Conservation (phyloP, 2,797 vertebrate species). For the Neostethus bicornis region DNA sequence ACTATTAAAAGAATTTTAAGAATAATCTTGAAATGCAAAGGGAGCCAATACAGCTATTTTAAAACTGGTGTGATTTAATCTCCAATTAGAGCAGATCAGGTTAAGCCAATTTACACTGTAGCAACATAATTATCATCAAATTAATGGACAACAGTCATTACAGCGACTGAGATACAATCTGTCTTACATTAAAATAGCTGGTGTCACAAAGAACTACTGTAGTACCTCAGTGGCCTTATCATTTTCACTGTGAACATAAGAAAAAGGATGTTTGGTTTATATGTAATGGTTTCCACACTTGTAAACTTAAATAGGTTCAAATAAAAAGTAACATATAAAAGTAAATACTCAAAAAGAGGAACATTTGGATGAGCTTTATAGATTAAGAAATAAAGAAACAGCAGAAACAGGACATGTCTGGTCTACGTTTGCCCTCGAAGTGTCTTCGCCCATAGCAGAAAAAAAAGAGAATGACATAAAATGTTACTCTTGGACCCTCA, state of each 20-base stretch:
- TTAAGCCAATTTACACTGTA: slow-evolving; percentile 40
- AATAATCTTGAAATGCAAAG: slow-evolving; percentile 47
- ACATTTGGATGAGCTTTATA: background rate
- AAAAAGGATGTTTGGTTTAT: too few relatives aligned
- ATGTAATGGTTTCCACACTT: too few relatives aligned
- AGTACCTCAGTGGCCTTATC: background rate
- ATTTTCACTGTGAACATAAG: too few relatives aligned
- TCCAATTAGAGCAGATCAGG: slow-evolving; percentile 25
- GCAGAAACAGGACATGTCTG: too few relatives aligned
- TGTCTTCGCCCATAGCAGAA: slow-evolving; percentile 7
- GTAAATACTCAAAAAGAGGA: background rate
- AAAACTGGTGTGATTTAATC: too few relatives aligned
- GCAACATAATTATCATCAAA: slow-evolving; percentile 40
- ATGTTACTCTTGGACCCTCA: slow-evolving; percentile 9
- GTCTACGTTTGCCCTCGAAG: background rate
- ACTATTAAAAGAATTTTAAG: too few relatives aligned
- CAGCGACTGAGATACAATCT: slow-evolving; percentile 26
- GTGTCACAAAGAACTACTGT: background rate
- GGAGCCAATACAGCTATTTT: too few relatives aligned
- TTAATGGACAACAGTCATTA: slow-evolving; percentile 41
- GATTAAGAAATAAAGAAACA: background rate
- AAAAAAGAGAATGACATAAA: slow-evolving; percentile 9
- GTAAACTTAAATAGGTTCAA: too few relatives aligned
- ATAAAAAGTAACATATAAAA: background rate
- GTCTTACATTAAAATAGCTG: background rate